Evolutionary conservation across 2,888 invertebrate species (phyloP).

Genomic region (Smittia aterrima): DNA sequence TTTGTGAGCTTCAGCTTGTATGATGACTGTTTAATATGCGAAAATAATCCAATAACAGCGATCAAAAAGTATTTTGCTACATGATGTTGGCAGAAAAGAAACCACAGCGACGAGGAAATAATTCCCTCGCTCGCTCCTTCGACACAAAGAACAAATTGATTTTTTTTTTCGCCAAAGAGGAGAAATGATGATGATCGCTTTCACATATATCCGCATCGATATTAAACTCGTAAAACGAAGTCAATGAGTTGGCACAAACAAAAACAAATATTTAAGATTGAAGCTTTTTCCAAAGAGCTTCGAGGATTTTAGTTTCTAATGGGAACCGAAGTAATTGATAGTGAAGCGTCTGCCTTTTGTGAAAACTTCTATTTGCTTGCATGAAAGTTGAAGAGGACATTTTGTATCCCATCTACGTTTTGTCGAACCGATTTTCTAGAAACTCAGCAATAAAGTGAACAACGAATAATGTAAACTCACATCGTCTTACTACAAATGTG

Average conservation of each 20-base stretch:
- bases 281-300: too few relatives aligned
- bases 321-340: too few relatives aligned
- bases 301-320: too few relatives aligned
- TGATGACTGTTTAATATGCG: not conserved
- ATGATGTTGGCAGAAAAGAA: conserved; percentile 15
- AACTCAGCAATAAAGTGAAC: too few relatives aligned
- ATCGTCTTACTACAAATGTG: too few relatives aligned
- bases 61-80: conserved; percentile 15
- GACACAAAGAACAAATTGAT: conserved; percentile 8
- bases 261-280: not conserved
- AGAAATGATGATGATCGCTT: not conserved
- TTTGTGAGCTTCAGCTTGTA: too few relatives aligned
- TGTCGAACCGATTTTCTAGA: too few relatives aligned
- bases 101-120: not conserved
- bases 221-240: conserved; percentile 9
- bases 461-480: too few relatives aligned
- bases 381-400: too few relatives aligned
- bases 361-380: too few relatives aligned
- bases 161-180: not conserved
- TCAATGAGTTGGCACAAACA: conserved; percentile 10
- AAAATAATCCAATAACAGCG: conserved; percentile 7
- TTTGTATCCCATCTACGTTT: too few relatives aligned
- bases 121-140: not conserved
- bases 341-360: too few relatives aligned
- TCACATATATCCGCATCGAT: not conserved